phyloP scores from a whole-genome alignment of 1,140 invertebrate genomes.

The Drosophila pectinifera region DNA sequence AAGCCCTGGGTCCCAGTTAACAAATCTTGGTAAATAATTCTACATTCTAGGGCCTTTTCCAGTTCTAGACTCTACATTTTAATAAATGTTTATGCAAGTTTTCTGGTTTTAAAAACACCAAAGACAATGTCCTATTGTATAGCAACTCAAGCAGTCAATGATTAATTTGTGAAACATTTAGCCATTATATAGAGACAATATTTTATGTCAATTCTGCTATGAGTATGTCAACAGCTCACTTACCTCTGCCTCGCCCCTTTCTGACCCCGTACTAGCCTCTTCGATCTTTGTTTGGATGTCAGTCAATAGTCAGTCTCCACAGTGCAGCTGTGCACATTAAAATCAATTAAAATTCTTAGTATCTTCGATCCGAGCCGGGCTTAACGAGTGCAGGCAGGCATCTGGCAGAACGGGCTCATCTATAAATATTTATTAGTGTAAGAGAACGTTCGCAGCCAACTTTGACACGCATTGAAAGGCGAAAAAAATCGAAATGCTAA shows the following conservation, averaged over 20 bases:
- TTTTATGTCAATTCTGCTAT: slow-evolving; percentile 70
- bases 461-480: slow-evolving; percentile 45
- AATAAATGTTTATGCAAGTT: neutral
- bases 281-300: slow-evolving; percentile 44
- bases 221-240: slow-evolving; percentile 74
- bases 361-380: slow-evolving; percentile 63
- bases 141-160: slow-evolving; percentile 28
- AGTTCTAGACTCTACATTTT: neutral
- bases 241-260: slow-evolving; percentile 20
- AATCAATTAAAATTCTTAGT: slow-evolving; percentile 81
- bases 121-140: slow-evolving; percentile 32
- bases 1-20: too few species aligned
- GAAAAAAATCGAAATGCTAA: slow-evolving; percentile 50
- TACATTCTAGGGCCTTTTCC: too few species aligned
- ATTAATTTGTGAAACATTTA: slow-evolving; percentile 54
- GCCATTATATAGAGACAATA: slow-evolving; percentile 60
- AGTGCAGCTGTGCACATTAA: slow-evolving; percentile 79
- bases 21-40: too few species aligned
- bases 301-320: slow-evolving; percentile 55
- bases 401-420: slow-evolving; percentile 54
- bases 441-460: slow-evolving; percentile 49
- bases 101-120: neutral
- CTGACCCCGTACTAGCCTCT: slow-evolving; percentile 12
- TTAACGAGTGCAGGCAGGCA: slow-evolving; percentile 66
- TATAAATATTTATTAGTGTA: slow-evolving; percentile 75